Evolutionary conservation across 2,113 vertebrate genomes (phyloP), one percentile per base, ranked within the genome.

Genomic region (Sinocyclocheilus grahami): DNA sequence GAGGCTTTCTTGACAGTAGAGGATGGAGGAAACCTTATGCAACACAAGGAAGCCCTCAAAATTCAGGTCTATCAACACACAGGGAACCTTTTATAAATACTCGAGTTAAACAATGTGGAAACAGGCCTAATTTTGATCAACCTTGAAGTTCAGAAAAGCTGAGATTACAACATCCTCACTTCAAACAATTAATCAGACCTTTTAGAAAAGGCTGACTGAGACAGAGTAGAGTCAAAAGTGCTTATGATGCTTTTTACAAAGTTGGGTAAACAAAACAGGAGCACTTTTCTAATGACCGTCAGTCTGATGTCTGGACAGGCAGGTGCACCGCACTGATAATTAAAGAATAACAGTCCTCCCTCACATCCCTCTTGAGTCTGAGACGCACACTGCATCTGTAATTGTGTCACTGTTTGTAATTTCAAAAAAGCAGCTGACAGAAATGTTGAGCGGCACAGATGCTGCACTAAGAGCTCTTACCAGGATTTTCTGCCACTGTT

Each of bases 311-410:
- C 22, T 58, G 76, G 82, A 69, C 13, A 67, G 14, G 88, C 93
- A 93, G 91, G 92, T 93, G 88, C 39, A n/a, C 30, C 48, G 6
- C 22, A 75, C 51, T 86, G 87, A 65, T 92, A 93, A 94, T 94
- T 92, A 93, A 92, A 93, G 89, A 90, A 90, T 90, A 94, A 92
- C 91, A 91, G 86, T 88, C 89, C 86, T 88, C 91, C 85, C 69
- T 84, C 55, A 72, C 79, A 3, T 37, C 37, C 16, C 39, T 42
- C 24, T 48, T 48, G 24, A 89, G 85, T 81, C 84, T 76, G 48
- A 82, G 88, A 88, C 16, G 60, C 77, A 76, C 88, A 77, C 88
- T 90, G 90, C 88, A 87, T 90, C 90, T 48, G 37, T 86, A 72
- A 48, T 48, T 48, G 46, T 48, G 46, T 11, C 46, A 48, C 46